Evolutionary conservation across 2,797 vertebrate species (phyloP).

Genomic region (Hydrolagus colliei): DNA sequence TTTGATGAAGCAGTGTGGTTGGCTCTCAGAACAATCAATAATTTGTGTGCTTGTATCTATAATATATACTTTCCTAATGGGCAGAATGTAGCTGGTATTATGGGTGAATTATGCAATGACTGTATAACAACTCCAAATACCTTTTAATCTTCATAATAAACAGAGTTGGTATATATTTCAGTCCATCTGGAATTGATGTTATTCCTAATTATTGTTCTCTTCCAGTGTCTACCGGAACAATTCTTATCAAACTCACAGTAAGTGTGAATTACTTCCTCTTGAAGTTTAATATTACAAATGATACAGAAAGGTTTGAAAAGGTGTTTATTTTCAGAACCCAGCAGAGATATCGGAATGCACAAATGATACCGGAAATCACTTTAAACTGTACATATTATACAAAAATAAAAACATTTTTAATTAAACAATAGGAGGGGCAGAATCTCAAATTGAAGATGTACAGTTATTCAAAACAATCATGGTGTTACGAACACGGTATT

Average conservation of each 20-base stretch:
- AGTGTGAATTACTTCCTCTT: no score
- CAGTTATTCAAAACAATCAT: slow-evolving; percentile 2
- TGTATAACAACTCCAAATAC: neutral
- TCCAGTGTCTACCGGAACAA: neutral
- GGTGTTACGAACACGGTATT: slow-evolving; percentile 47
- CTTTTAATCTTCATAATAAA: neutral
- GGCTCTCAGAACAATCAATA: no score
- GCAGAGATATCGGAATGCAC: no score
- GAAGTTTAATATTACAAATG: neutral
- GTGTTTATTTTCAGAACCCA: slow-evolving; percentile 11
- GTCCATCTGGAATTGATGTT: neutral
- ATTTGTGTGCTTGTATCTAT: neutral
- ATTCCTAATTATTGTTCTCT: neutral
- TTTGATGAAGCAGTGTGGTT: neutral
- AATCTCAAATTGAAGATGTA: neutral
- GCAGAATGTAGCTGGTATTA: neutral
- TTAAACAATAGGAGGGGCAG: neutral
- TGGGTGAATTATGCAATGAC: neutral
- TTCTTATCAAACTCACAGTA: neutral
- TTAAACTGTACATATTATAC: no score
- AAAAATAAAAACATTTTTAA: slow-evolving; percentile 6
- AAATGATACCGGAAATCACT: no score
- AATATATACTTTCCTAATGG: neutral
- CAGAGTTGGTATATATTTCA: neutral
- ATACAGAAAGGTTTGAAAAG: neutral